Evolutionary conservation across 2,113 vertebrate genomes (phyloP).

Genomic region (Erinaceus europaeus): DNA sequence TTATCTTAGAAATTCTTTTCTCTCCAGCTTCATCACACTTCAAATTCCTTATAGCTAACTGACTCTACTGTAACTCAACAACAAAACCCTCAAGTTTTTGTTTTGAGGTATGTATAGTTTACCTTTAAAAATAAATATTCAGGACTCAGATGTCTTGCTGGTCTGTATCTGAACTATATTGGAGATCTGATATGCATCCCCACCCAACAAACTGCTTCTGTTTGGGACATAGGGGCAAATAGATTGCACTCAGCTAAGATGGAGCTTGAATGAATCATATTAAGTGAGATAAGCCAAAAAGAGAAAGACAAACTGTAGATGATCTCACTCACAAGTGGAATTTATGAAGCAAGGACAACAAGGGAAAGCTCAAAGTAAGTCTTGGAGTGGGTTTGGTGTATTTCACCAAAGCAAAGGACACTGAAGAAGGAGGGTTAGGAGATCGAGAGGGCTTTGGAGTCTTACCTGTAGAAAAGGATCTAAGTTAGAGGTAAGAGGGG

Average conservation of each 20-base stretch:
- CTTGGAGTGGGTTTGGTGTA: no score
- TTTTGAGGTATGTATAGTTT: background rate
- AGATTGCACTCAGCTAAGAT: background rate
- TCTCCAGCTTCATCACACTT: background rate
- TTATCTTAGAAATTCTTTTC: conserved; percentile 1
- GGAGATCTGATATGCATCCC: background rate
- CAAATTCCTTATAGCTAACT: background rate
- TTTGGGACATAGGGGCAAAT: background rate
- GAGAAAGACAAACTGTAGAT: no score
- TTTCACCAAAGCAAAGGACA: no score
- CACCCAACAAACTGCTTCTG: background rate
- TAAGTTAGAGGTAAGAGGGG: no score
- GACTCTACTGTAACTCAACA: background rate
- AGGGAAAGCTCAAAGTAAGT: no score
- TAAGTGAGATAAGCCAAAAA: no score
- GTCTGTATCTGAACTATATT: background rate
- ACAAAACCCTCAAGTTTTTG: background rate
- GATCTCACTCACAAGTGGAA: no score
- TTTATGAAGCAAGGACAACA: no score
- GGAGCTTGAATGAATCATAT: accelerated
- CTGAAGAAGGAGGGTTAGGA: no score
- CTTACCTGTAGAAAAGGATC: no score
- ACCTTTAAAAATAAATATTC: background rate
- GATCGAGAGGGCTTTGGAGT: no score
- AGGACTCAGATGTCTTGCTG: background rate